Conservation (phyloP, 2,113 vertebrate genomes). For the Progne subis region DNA sequence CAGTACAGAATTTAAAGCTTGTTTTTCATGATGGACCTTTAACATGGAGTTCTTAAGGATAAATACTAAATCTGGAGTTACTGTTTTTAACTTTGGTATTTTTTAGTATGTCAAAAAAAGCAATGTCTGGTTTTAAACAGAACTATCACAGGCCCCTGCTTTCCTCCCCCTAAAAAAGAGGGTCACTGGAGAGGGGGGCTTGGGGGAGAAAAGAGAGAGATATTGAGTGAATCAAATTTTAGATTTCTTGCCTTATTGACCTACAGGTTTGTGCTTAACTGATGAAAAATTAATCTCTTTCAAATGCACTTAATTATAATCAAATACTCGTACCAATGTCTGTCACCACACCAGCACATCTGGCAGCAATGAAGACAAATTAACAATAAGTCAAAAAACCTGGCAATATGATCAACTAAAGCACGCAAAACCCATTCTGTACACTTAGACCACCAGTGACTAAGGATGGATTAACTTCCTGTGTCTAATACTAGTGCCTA, state of each 20-base stretch:
- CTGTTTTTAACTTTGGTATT: neutral
- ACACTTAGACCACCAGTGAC: conserved; percentile 76
- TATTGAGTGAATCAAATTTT: conserved; percentile 1
- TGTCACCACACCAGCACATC: conserved; percentile 81
- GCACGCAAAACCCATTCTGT: conserved; percentile 77
- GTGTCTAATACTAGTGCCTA: conserved; percentile 72
- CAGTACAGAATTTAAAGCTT: neutral
- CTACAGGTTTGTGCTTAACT: conserved; percentile 23
- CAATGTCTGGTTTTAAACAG: neutral
- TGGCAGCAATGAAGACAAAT: conserved; percentile 85
- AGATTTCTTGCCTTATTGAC: conserved; percentile 39
- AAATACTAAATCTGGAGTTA: neutral
- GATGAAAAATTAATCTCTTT: conserved; percentile 55
- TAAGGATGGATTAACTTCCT: conserved; percentile 81
- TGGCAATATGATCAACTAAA: conserved; percentile 78
- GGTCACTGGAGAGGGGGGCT: neutral
- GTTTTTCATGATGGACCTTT: neutral
- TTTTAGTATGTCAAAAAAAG: neutral
- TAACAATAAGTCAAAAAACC: conserved; percentile 77
- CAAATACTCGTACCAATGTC: conserved; percentile 63
- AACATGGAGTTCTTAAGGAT: neutral
- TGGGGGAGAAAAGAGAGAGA: neutral
- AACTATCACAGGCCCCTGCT: neutral
- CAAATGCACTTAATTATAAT: conserved; percentile 56
- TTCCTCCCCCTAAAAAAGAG: neutral